phyloP scores from a whole-genome alignment of 2,113 vertebrate genomes.

The Genyomyrus donnyi region DNA sequence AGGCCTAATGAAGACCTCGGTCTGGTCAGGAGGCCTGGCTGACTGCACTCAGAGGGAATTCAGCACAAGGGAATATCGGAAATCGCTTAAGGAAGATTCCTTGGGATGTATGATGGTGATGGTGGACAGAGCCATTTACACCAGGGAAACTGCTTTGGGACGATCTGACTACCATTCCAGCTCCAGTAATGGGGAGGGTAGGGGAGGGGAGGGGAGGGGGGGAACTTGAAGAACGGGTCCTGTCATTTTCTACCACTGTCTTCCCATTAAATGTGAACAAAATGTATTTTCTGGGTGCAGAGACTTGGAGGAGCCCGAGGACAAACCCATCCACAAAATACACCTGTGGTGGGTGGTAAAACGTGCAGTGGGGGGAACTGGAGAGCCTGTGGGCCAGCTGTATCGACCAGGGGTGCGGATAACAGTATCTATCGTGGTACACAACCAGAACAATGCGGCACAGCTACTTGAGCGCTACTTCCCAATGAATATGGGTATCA shows the following conservation, averaged over 20 bases:
- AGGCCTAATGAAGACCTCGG: conserved; percentile 38
- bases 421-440: not conserved
- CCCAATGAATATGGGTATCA: conserved; percentile 24
- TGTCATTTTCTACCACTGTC: conserved; percentile 79
- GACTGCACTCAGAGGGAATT: not conserved
- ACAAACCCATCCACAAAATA: not conserved
- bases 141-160: not conserved
- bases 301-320: not conserved
- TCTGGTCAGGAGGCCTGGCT: conserved; percentile 1
- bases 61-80: not conserved
- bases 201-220: conserved; percentile 40
- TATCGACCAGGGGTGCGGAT: not conserved
- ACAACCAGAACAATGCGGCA: conserved; percentile 11
- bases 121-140: not conserved
- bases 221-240: conserved; percentile 95
- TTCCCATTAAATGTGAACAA: conserved; percentile 92
- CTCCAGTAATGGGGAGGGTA: conserved; percentile 29
- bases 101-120: not conserved
- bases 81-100: not conserved
- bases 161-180: conserved; percentile 5
- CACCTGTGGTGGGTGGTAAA: not conserved
- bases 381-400: not conserved
- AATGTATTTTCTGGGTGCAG: conserved; percentile 70
- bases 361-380: not conserved
- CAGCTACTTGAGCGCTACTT: conserved; percentile 14